phyloP scores from a whole-genome alignment of 1,140 invertebrate genomes.

The Halictus rubicundus region DNA sequence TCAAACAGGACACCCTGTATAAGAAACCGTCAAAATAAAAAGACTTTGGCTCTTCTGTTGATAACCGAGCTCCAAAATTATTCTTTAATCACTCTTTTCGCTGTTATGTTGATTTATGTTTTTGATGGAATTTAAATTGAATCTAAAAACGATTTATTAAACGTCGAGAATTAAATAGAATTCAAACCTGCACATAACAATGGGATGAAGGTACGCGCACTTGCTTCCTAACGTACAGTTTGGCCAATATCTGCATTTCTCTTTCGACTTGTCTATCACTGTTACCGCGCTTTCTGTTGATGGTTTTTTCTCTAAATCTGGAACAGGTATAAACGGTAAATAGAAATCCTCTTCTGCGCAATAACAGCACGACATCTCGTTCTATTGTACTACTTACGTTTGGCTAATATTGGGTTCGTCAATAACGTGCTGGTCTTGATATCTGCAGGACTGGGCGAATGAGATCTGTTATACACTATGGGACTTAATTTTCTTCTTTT shows the following conservation, averaged over 20 bases:
- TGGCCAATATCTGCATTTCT: conserved; percentile 79
- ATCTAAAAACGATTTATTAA: neutral
- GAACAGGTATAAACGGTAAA: neutral
- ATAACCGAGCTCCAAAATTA: too few species aligned
- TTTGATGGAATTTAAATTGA: too few species aligned
- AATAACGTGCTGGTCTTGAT: conserved; percentile 34
- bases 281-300: conserved; percentile 57
- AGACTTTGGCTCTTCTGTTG: too few species aligned
- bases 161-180: neutral
- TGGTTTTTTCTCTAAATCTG: conserved; percentile 62
- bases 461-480: conserved; percentile 74
- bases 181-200: conserved; percentile 74
- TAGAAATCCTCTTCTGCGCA: neutral
- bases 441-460: conserved; percentile 69
- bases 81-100: too few species aligned
- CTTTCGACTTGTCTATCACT: conserved; percentile 71
- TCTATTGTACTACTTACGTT: conserved; percentile 39
- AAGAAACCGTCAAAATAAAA: too few species aligned
- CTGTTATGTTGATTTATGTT: too few species aligned
- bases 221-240: conserved; percentile 77
- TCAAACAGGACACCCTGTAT: too few species aligned
- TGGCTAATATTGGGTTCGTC: conserved; percentile 16
- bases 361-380: too few species aligned
- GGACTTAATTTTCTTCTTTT: conserved; percentile 77
- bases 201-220: conserved; percentile 76